A percentile compares a stretch with the other conserved stretches of the same genome.
These are phyloP conservation scores for Malaclemys terrapin DNA, from an alignment of 2,113 vertebrate genomes.

Conservation along the genomic window DNA sequence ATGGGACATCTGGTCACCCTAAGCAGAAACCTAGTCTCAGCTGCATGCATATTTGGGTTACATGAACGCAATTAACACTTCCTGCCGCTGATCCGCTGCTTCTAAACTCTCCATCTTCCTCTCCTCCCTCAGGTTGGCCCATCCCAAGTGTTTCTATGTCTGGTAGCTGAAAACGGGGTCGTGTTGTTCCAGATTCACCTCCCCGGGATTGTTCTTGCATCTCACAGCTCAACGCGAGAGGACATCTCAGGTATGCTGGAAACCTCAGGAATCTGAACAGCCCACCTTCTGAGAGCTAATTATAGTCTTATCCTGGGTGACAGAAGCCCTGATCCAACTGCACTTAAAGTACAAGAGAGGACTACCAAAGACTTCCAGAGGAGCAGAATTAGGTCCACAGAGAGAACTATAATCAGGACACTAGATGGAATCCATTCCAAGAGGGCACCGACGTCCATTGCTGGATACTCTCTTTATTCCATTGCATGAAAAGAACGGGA, in stretches of 20 bases:
- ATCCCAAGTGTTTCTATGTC: not conserved
- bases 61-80: not conserved
- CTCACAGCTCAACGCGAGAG: not conserved
- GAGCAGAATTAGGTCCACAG: too few species aligned
- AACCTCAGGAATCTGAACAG: not conserved
- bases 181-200: not conserved
- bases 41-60: not conserved
- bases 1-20: too few species aligned
- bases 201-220: not conserved
- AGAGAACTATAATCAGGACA: not conserved
- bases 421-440: not conserved
- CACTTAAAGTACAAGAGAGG: not conserved
- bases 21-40: not conserved
- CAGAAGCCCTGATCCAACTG: not conserved
- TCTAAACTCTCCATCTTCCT: not conserved
- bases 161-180: too few species aligned
- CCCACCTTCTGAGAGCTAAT: not conserved
- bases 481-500: not conserved
- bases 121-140: not conserved
- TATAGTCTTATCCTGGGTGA: not conserved
- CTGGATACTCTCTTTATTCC: not conserved
- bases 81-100: too few species aligned
- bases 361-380: too few species aligned
- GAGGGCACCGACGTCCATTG: not conserved
- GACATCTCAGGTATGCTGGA: not conserved